Evolutionary conservation across 2,797 vertebrate species (phyloP).

Genomic region (Zonotrichia albicollis): DNA sequence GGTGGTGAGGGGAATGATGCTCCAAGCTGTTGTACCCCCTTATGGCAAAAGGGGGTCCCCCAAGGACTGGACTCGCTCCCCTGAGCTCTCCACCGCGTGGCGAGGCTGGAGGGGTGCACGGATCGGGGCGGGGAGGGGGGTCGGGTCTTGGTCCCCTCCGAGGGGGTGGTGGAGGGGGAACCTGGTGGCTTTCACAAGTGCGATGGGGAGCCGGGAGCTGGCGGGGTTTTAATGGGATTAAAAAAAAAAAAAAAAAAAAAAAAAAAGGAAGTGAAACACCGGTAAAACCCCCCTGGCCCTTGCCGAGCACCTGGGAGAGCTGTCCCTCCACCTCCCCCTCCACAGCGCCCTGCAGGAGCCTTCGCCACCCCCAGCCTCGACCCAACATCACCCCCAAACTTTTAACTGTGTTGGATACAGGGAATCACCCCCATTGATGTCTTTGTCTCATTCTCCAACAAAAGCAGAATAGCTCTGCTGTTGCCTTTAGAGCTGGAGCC

Average conservation of each 20-base stretch:
- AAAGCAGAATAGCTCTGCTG: constrained; percentile 49
- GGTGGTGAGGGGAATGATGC: constrained; percentile 29
- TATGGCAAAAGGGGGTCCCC: background rate
- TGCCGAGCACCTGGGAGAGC: background rate
- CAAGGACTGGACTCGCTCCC: constrained; percentile 13
- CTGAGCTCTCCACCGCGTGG: background rate
- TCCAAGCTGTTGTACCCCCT: constrained; percentile 31
- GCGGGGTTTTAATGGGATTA: background rate
- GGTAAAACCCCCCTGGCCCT: background rate
- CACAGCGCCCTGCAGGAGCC: background rate
- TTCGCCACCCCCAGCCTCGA: background rate
- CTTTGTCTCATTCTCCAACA: constrained; percentile 42
- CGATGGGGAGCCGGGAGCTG: background rate
- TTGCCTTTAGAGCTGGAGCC: constrained; percentile 37
- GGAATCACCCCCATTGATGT: background rate
- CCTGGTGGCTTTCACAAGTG: background rate
- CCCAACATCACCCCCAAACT: background rate
- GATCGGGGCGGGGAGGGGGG: background rate
- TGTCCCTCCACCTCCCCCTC: background rate
- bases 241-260: no score
- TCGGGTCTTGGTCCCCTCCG: background rate
- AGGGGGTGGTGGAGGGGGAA: background rate
- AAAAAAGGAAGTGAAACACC: background rate
- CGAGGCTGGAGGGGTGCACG: background rate
- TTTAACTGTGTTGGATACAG: constrained; percentile 42